Conservation (phyloP, 2,113 vertebrate genomes). For the Dendropsophus ebraccatus region DNA sequence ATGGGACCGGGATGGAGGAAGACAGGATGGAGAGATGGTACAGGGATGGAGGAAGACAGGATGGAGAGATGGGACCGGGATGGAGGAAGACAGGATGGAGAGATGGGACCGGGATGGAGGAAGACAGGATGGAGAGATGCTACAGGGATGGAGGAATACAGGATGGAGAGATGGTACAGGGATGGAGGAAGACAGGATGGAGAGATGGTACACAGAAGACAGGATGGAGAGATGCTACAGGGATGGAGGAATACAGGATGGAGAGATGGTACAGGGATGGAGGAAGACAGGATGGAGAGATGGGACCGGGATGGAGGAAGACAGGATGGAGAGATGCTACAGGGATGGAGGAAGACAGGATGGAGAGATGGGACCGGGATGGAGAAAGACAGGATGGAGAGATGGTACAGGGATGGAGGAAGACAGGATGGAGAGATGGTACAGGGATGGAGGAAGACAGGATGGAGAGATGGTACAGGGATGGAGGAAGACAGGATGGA, state of each 20-base stretch:
- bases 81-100: too few relatives aligned
- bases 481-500: too few relatives aligned
- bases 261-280: neutral
- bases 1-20: neutral
- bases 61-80: neutral
- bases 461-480: neutral
- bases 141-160: conserved; percentile 17
- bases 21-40: too few relatives aligned
- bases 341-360: too few relatives aligned
- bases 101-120: conserved; percentile 42
- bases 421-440: too few relatives aligned
- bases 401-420: neutral
- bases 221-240: neutral
- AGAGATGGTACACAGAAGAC: conserved; percentile 24
- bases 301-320: conserved; percentile 34
- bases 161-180: neutral
- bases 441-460: conserved; percentile 27
- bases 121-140: neutral
- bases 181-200: too few relatives aligned
- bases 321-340: neutral
- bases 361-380: too few relatives aligned
- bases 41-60: conserved; percentile 28
- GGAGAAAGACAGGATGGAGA: neutral
- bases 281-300: too few relatives aligned
- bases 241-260: conserved; percentile 14